Evolutionary conservation across 2,113 vertebrate genomes (phyloP).

Genomic region (Xenopus laevis): DNA sequence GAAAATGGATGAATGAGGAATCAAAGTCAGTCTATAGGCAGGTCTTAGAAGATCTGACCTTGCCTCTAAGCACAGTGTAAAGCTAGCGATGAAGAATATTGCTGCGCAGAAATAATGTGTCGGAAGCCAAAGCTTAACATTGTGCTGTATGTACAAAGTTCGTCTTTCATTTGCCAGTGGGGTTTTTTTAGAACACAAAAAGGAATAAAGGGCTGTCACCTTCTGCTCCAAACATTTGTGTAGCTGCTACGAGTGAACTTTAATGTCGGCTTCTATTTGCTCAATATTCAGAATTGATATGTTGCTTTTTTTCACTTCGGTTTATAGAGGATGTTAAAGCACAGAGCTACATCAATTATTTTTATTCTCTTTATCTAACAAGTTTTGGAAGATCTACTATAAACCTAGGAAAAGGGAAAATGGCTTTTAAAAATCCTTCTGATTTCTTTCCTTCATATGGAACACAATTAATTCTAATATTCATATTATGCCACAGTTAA

Average conservation of each 20-base stretch:
- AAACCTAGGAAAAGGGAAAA: no score
- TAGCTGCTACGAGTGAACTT: slow-evolving; percentile 2
- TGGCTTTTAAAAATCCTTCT: no score
- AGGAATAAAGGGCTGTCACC: neutral
- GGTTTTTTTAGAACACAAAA: neutral
- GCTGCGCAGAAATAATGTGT: neutral
- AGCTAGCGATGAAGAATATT: slow-evolving; percentile 3
- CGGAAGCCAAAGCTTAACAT: neutral
- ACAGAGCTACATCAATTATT: neutral
- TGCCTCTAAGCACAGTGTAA: slow-evolving; percentile 2
- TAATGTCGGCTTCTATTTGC: slow-evolving; percentile 29
- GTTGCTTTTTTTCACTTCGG: slow-evolving; percentile 4
- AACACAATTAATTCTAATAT: no score
- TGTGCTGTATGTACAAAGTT: neutral
- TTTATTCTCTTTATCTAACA: neutral
- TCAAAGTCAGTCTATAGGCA: slow-evolving; percentile 27
- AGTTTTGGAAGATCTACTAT: no score
- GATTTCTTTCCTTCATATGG: no score
- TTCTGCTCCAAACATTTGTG: slow-evolving; percentile 15
- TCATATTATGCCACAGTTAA: no score
- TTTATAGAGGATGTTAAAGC: neutral
- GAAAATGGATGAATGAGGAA: slow-evolving; percentile 30
- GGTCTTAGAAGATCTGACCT: slow-evolving; percentile 27
- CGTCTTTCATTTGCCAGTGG: neutral
- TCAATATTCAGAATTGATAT: neutral